Evolutionary conservation across 2,888 invertebrate species (phyloP).

Genomic region (Mimas tiliae): DNA sequence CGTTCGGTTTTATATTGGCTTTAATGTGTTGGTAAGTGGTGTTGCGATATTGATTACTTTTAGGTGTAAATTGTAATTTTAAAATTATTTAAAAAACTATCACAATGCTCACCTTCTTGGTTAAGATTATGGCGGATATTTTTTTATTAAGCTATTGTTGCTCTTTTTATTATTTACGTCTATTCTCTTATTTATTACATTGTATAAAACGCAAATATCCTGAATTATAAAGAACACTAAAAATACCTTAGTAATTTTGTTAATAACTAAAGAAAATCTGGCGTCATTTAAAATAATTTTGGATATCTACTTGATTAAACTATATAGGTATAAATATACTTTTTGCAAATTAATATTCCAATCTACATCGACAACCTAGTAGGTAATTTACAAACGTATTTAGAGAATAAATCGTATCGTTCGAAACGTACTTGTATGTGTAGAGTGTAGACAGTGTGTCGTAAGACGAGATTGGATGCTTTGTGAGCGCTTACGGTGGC

Average conservation of each 20-base stretch:
- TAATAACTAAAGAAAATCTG: no score
- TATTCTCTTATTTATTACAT: background rate
- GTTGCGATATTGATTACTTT: background rate
- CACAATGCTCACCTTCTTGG: background rate
- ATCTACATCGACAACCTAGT: background rate
- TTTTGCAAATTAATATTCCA: background rate
- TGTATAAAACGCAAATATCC: no score
- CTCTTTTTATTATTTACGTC: background rate
- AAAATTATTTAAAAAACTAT: background rate
- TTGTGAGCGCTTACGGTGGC: constrained; percentile 41
- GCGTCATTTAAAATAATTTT: no score
- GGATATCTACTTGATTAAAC: no score
- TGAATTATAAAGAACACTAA: no score
- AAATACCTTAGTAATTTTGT: no score
- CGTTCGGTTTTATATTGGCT: constrained; percentile 9
- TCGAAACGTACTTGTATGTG: background rate
- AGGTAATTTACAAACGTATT: constrained; percentile 5
- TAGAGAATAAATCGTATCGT: background rate
- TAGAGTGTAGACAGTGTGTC: background rate
- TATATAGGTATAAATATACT: background rate
- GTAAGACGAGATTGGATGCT: constrained; percentile 42
- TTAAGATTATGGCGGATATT: no score
- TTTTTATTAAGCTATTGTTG: background rate
- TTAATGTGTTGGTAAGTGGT: constrained; percentile 4
- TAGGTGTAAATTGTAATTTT: background rate